Percentiles rank a stretch among this genome's conserved stretches.
Evolutionary conservation across 2,797 vertebrate species (phyloP).

Genomic region (Peromyscus melanophrys): DNA sequence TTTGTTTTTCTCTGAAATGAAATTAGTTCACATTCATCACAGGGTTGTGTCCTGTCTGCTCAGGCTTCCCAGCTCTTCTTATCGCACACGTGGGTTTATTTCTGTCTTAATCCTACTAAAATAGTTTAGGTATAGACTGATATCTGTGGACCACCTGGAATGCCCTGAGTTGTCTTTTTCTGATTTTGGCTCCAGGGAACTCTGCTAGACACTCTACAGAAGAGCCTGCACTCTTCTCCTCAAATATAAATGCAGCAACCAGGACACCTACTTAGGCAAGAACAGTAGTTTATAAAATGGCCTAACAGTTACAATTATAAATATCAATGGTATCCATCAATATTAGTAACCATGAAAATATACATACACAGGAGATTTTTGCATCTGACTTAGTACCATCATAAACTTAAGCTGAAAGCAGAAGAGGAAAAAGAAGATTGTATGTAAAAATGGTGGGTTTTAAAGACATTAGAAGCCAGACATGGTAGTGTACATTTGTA

Average conservation of each 20-base stretch:
- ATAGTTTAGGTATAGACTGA: neutral
- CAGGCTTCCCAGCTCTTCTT: neutral
- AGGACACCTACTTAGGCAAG: neutral
- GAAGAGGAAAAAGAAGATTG: neutral
- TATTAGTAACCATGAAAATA: neutral
- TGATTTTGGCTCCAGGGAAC: neutral
- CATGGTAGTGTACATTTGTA: neutral
- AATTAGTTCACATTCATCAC: neutral
- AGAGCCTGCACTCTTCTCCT: neutral
- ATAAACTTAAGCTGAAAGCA: neutral
- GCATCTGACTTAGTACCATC: constrained; percentile 40
- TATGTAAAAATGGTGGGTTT: neutral
- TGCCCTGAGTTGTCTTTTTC: neutral
- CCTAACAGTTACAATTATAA: neutral
- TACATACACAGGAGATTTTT: neutral
- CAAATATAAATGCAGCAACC: neutral
- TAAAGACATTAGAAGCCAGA: constrained; percentile 19
- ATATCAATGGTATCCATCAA: neutral
- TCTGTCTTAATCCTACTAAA: neutral
- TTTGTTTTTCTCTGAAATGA: constrained; percentile 19
- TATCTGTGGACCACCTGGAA: neutral
- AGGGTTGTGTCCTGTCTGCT: neutral
- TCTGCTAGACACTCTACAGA: neutral
- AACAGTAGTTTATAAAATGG: neutral
- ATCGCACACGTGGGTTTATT: neutral